Evolutionary conservation across 37 sponge, comb jelly and placozoan species (phyloP), one percentile per base, ranked within the genome.

Genomic region (Hexactinellida sp.): DNA sequence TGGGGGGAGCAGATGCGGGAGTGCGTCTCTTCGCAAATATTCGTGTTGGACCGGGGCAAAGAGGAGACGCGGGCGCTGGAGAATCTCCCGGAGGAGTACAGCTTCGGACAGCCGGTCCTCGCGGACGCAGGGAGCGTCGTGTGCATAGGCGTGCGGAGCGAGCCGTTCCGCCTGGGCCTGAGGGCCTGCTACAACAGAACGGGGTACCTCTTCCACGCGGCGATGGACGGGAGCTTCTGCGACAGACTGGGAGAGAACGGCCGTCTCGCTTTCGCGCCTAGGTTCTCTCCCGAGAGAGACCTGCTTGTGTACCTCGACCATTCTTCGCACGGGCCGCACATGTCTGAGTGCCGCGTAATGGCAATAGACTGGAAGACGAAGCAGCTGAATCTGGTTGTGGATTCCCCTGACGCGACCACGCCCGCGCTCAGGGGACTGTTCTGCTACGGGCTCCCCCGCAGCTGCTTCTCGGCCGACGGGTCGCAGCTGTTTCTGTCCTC

Each of bases 1-100:
- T 97, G 97, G 97, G 97, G 97, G 36, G 97, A 97, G 86, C 92
- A 91, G 86, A 83, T 93, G 82, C 37, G 83, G 37, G 55, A 83
- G 36, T 86, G 90, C 38, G 85, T 87, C 3, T 38, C 83, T 28
- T 94, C 99, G 41, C 89, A 93, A 23, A 54, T 88, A 24, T 90
- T 91, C n/a, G 89, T 95, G 51, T 54, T 93, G 54, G 87, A 91
- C 36, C 19, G 91, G 38, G 83, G 84, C n/a, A 83, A 90, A 16
- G 92, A 90, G 51, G 88, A 86, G 13, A 23, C 13, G 34, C 21
- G 13, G 25, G 76, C 3, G 32, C 76, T 63, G 25, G 34, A 1
- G 19, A n/a, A n/a, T 63, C 76, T 63, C 28, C 76, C 76, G 25
- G 76, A 63, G 34, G 76, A 63, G 76, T 63, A 63, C 34, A 25